Conservation (phyloP, 2,797 vertebrate species). For the Poecilia wingei region DNA sequence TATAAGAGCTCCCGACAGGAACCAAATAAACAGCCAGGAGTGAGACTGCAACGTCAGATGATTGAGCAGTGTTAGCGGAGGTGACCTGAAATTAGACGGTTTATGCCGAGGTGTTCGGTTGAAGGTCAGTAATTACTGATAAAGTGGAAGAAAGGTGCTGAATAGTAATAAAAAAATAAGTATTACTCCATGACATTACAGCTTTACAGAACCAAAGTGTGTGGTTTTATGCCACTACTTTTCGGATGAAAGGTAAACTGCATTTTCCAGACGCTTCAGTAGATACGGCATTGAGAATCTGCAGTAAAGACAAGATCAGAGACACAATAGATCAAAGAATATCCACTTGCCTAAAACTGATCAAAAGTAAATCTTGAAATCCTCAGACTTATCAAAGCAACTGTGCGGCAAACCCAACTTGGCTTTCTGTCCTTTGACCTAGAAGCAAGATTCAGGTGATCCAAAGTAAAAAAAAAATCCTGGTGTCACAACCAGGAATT, state of each 20-base stretch:
- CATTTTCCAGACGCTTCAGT: background rate
- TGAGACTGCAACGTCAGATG: background rate
- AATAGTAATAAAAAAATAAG: background rate
- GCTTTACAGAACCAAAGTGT: background rate
- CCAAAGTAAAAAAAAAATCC: no score
- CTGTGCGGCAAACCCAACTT: background rate
- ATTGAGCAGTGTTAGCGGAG: background rate
- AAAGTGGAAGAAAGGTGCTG: background rate
- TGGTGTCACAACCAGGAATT: background rate
- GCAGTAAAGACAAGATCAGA: background rate
- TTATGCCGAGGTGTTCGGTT: background rate
- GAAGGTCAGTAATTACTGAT: background rate
- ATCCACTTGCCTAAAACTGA: background rate
- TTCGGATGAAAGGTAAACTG: background rate
- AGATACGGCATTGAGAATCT: background rate
- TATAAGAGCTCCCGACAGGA: conserved; percentile 6
- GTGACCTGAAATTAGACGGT: background rate
- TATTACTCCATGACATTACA: background rate
- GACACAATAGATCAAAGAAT: background rate
- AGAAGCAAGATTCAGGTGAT: no score
- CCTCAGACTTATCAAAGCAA: background rate
- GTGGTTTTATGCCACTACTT: background rate
- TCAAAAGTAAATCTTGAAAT: background rate
- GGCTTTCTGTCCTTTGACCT: background rate
- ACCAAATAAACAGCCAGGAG: conserved; percentile 9